These are phyloP conservation scores for Clinocottus analis DNA, from an alignment of 2,113 vertebrate genomes.

Conservation along the genomic window DNA sequence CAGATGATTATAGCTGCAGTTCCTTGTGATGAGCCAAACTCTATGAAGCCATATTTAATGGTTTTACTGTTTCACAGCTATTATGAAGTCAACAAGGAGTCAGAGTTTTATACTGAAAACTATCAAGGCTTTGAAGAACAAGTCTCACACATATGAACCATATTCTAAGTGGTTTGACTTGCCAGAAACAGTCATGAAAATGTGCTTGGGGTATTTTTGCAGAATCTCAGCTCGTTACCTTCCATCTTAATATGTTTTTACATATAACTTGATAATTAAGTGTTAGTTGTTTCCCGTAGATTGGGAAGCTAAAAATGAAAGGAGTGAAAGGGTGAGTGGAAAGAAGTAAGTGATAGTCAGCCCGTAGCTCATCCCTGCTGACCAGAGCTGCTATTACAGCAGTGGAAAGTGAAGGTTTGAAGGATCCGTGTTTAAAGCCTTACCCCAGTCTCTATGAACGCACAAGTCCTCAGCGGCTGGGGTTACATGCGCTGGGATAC, in stretches of 20 bases:
- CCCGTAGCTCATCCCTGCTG: not conserved
- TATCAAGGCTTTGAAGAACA: not conserved
- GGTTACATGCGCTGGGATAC: slow-evolving; percentile 12
- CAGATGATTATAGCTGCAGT: not conserved
- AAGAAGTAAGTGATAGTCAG: not conserved
- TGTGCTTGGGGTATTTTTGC: too few species aligned
- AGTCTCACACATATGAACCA: not conserved
- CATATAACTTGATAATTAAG: not conserved
- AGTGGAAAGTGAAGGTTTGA: slow-evolving; percentile 18
- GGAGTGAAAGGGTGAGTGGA: not conserved
- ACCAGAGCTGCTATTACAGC: not conserved
- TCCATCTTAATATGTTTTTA: not conserved
- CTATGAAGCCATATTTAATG: not conserved
- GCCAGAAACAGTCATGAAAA: not conserved
- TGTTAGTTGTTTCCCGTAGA: not conserved
- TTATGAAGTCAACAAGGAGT: not conserved
- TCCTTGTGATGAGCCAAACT: not conserved
- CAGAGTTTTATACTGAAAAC: not conserved
- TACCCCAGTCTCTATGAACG: slow-evolving; percentile 32
- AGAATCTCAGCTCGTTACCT: not conserved
- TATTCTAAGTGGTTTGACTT: not conserved
- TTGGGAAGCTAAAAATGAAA: not conserved
- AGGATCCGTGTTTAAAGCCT: slow-evolving; percentile 25
- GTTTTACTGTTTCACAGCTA: not conserved
- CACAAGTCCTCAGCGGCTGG: slow-evolving; percentile 18